These are phyloP conservation scores for Hyles lineata DNA, from an alignment of 2,888 invertebrate genomes.

Conservation along the genomic window DNA sequence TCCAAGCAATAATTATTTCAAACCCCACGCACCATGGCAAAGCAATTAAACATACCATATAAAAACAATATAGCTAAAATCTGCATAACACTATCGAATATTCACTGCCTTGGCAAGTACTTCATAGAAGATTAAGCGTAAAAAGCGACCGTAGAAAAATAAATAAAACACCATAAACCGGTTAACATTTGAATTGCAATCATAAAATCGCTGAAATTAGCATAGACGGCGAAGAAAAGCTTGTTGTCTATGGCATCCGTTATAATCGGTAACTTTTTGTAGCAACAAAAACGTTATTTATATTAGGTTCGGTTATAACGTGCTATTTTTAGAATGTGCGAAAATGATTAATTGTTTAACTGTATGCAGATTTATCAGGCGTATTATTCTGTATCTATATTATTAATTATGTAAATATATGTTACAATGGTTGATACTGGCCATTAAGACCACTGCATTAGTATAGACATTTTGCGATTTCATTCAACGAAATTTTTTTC, in stretches of 20 bases:
- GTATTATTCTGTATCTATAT: neutral
- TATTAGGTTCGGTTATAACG: conserved; percentile 7
- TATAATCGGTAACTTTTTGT: conserved; percentile 10
- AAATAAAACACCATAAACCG: conserved; percentile 5
- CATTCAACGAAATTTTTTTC: too few relatives aligned
- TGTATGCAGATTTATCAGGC: neutral
- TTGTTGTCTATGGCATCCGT: conserved; percentile 9
- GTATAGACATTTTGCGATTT: too few relatives aligned
- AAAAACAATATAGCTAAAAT: too few relatives aligned
- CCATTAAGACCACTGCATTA: too few relatives aligned
- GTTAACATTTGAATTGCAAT: conserved; percentile 21
- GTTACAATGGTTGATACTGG: too few relatives aligned
- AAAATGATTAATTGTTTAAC: neutral
- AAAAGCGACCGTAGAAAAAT: neutral
- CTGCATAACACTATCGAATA: too few relatives aligned
- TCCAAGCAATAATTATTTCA: too few relatives aligned
- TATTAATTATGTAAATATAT: too few relatives aligned
- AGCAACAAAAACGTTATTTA: conserved; percentile 5
- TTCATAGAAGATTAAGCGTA: neutral
- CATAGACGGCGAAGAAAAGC: conserved; percentile 55
- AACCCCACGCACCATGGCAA: too few relatives aligned
- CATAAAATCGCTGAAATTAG: conserved; percentile 57
- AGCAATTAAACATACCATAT: too few relatives aligned
- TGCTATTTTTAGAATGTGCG: conserved; percentile 2
- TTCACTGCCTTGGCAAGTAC: too few relatives aligned